Evolutionary conservation across 2,888 invertebrate genomes (phyloP), one percentile per base, ranked within the genome.

Genomic region (Cheilosia grossa): DNA sequence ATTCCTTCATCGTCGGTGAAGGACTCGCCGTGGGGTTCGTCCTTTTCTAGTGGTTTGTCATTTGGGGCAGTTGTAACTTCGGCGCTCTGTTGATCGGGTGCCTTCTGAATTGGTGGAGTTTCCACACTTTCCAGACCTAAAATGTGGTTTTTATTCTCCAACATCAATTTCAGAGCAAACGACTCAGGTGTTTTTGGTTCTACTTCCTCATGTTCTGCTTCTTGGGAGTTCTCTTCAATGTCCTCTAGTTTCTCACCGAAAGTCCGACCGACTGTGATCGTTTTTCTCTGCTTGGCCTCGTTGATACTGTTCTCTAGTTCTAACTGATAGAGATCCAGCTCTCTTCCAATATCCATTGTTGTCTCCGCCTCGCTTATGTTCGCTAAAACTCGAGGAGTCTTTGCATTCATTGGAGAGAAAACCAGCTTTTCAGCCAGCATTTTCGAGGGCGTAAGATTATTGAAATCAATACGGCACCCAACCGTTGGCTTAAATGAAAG

Each of bases 221-320:
- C 81, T 78, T 90, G 89, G 7, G 44, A 58, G 1, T 91, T 89
- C 19, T 87, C 87, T 27, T 30, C 56, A 42, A 86, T 86, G 4
- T 82, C 75, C 54, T 83, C 74, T 13, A 87, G 69, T 64, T 75
- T 83, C 0, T 61, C 75, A 4, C 42, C 13, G n/a, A 80, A 67
- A 15, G 47, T 40, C 21, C 77, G 64, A 17, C 53, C 40, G 9
- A 47, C 63, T 88, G 89, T 2, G 77, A 80, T 81, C 9, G 70
- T 70, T 72, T 90, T 92, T 37, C 89, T 89, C 44, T 90, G 75
- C 87, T 92, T 92, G 0, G 91, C 92, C 75, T 92, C 92, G 69
- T 92, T 92, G 15, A 92, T 92, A 87, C 92, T 92, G 42, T 92
- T 92, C 81, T 92, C 92, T 42, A 92, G 81, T 87, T 92, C 92